These are phyloP conservation scores for Zaprionus lachaisei DNA, from an alignment of 1,140 invertebrate genomes.

Conservation along the genomic window DNA sequence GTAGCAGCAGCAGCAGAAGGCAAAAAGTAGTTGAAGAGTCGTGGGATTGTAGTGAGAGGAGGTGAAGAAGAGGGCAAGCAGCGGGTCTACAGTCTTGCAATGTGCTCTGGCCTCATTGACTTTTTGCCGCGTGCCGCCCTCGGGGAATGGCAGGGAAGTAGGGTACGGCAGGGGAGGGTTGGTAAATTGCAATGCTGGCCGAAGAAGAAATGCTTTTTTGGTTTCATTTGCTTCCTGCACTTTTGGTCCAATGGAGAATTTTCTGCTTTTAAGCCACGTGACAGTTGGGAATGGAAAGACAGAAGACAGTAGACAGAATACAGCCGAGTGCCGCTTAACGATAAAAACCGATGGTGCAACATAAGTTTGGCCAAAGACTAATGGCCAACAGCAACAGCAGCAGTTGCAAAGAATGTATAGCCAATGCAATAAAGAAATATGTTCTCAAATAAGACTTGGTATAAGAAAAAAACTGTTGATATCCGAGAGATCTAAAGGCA, in stretches of 20 bases:
- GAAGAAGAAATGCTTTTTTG: neutral
- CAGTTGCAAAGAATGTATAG: neutral
- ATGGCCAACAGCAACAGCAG: constrained; percentile 14
- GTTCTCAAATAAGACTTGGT: neutral
- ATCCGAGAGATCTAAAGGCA: no score
- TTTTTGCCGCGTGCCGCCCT: constrained; percentile 51
- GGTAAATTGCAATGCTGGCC: constrained; percentile 48
- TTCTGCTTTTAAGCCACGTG: constrained; percentile 23
- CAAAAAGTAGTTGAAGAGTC: constrained; percentile 3
- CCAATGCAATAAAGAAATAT: constrained; percentile 11
- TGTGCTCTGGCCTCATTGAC: constrained; percentile 59
- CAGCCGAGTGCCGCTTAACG: neutral
- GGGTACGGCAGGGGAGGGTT: neutral
- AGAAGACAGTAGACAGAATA: constrained; percentile 9
- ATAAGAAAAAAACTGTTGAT: no score
- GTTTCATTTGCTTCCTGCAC: neutral
- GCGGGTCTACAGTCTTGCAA: constrained; percentile 2
- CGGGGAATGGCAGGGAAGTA: neutral
- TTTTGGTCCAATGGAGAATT: constrained; percentile 18
- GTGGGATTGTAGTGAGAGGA: neutral
- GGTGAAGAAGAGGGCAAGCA: neutral
- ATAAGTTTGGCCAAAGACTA: constrained; percentile 45
- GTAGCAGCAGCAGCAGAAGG: constrained; percentile 21
- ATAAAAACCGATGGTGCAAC: constrained; percentile 37
- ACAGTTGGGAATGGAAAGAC: constrained; percentile 4